Evolutionary conservation across 1,140 invertebrate species (phyloP).

Genomic region (Drosophila sproati): DNA sequence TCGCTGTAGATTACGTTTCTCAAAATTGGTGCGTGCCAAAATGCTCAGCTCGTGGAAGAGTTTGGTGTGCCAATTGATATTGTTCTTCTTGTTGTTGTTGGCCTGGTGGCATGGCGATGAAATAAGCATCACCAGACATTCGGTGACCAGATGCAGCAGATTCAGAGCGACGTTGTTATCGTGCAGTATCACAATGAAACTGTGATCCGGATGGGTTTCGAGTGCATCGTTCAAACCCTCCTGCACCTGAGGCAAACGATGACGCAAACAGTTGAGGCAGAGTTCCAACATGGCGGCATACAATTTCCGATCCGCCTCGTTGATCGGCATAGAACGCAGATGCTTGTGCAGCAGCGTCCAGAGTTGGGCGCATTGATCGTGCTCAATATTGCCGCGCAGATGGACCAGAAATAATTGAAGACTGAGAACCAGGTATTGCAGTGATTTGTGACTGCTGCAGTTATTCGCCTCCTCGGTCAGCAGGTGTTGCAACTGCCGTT

Average conservation of each 20-base stretch:
- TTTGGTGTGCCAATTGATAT: slow-evolving; percentile 18
- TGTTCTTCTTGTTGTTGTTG: neutral
- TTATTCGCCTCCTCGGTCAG: slow-evolving; percentile 45
- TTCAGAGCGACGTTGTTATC: slow-evolving; percentile 29
- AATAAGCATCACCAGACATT: slow-evolving; percentile 42
- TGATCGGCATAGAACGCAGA: slow-evolving; percentile 51
- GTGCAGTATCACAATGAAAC: slow-evolving; percentile 50
- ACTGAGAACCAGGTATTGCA: slow-evolving; percentile 24
- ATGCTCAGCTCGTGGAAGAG: slow-evolving; percentile 54
- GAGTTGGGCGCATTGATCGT: neutral
- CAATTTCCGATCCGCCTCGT: slow-evolving; percentile 39
- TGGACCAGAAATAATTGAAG: slow-evolving; percentile 47
- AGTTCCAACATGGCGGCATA: slow-evolving; percentile 54
- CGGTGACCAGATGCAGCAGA: slow-evolving; percentile 26
- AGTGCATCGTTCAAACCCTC: slow-evolving; percentile 42
- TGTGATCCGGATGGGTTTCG: slow-evolving; percentile 55
- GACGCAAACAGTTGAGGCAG: slow-evolving; percentile 48
- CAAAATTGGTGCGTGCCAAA: slow-evolving; percentile 51
- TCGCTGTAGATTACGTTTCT: slow-evolving; percentile 61
- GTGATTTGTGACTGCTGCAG: slow-evolving; percentile 52
- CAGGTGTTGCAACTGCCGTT: slow-evolving; percentile 33
- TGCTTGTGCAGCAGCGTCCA: slow-evolving; percentile 63
- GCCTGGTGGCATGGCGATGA: neutral
- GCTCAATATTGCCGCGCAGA: slow-evolving; percentile 6
- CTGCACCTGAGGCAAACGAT: slow-evolving; percentile 6